Evolutionary conservation across 2,113 vertebrate species (phyloP), one percentile per base, ranked within the genome.

Genomic region (Festucalex cinctus): DNA sequence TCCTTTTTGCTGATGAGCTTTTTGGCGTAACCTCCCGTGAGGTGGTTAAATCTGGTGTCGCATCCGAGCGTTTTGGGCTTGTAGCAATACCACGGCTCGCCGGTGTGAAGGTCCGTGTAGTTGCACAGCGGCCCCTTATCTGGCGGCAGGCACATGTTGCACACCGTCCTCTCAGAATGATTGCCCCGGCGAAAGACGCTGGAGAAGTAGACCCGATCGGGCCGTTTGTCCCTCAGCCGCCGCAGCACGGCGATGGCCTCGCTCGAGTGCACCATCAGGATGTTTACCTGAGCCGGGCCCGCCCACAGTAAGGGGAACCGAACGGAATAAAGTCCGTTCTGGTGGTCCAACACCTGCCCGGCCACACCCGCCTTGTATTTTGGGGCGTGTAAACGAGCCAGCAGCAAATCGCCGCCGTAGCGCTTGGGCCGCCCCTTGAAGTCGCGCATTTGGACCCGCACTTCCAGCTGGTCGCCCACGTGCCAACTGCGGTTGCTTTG

Each of bases 41-140:
- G 91, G 46, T 99, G 96, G 86, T 91, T 96, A 79, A 96, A 90
- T 66, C 96, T 91, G 77, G 89, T 94, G 80, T 94, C 92, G 77
- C 96, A 99, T 66, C 93, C 83, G 35, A 99, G 91, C 75, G 93
- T 91, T 76, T 94, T 94, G 6, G 97, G 97, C 68, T 96, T 98
- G 69, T 96, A 96, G 83, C 96, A 99, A 91, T 95, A 98, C 97
- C 96, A 99, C 0, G 95, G 96, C 75, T 99, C 97, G 0, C 97
- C 96, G 0, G 95, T 96, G 81, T 93, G 89, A 20, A 90, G 91
- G 83, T 99, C 96, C 12, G 95, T 98, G 81, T 93, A 99, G 88
- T 99, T 98, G 81, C 97, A 98, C 46, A 95, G 76, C 0, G 94
- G 94, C 65, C 93, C 85, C 46, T 85, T 88, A 61, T 85, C 70